A percentile compares a stretch with the other conserved stretches of the same genome.
phyloP scores from a whole-genome alignment of 2,888 invertebrate species.

The Maniola hyperantus region DNA sequence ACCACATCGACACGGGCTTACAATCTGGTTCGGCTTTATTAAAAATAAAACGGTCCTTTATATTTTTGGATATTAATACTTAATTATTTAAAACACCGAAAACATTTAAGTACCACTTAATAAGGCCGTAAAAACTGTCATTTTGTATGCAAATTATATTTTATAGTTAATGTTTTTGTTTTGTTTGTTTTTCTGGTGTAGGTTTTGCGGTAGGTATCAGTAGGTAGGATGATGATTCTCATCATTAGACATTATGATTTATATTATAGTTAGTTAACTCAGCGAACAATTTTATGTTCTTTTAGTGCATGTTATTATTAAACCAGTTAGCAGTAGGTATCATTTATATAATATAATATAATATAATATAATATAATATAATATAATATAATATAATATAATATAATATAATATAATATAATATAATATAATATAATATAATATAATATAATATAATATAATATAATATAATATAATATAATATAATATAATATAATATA shows the following conservation, averaged over 20 bases:
- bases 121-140: not conserved
- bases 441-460: too few relatives aligned
- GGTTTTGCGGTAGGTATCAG: not conserved
- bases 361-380: too few relatives aligned
- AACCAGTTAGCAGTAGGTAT: too few relatives aligned
- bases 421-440: too few relatives aligned
- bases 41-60: not conserved
- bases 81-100: slow-evolving; percentile 11
- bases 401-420: too few relatives aligned
- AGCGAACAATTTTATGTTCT: not conserved
- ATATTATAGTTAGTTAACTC: too few relatives aligned
- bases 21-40: slow-evolving; percentile 18
- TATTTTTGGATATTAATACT: slow-evolving; percentile 8
- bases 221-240: not conserved
- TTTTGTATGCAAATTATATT: not conserved
- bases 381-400: too few relatives aligned
- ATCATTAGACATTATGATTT: not conserved
- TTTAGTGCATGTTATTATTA: too few relatives aligned
- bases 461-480: too few relatives aligned
- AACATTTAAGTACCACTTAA: slow-evolving; percentile 8
- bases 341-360: too few relatives aligned
- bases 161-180: not conserved
- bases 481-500: too few relatives aligned
- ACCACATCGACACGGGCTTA: slow-evolving; percentile 11
- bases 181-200: not conserved